phyloP scores from a whole-genome alignment of 2,888 invertebrate species.

The Drosophila sordidula region DNA sequence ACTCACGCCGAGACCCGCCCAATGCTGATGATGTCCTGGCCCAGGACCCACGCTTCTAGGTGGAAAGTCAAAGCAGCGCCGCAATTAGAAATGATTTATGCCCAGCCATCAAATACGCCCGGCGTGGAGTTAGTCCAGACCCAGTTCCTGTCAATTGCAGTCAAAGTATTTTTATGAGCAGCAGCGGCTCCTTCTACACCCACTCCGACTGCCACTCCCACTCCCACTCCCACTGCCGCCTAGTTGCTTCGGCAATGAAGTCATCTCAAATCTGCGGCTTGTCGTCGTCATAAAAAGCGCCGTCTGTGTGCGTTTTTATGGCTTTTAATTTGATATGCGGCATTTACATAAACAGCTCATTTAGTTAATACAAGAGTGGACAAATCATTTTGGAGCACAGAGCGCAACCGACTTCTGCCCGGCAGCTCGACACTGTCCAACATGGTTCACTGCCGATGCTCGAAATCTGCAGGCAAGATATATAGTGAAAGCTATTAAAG shows the following conservation, averaged over 20 bases:
- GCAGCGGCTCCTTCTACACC: constrained; percentile 5
- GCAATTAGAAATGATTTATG: constrained; percentile 76
- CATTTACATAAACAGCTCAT: constrained; percentile 78
- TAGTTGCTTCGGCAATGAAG: constrained; percentile 51
- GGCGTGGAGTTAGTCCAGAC: background rate
- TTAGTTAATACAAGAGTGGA: constrained; percentile 67
- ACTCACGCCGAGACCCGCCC: background rate
- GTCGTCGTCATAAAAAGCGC: constrained; percentile 54
- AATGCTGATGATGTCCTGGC: background rate
- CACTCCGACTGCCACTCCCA: background rate
- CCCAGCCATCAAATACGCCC: constrained; percentile 54
- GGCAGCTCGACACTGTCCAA: constrained; percentile 23
- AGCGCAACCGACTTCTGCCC: background rate
- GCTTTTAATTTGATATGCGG: constrained; percentile 72
- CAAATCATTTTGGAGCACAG: constrained; percentile 57
- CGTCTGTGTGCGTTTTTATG: constrained; percentile 60
- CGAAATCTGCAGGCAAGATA: too few relatives aligned
- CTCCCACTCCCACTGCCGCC: background rate
- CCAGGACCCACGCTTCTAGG: constrained; percentile 9
- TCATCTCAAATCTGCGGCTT: constrained; percentile 65
- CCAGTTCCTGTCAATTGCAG: constrained; percentile 53
- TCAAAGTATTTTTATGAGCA: constrained; percentile 60
- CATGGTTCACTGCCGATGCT: background rate
- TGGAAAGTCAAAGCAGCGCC: constrained; percentile 3
- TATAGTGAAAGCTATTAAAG: too few relatives aligned